phyloP scores from a whole-genome alignment of 2,888 invertebrate genomes.

The Shargacucullia verbasci region DNA sequence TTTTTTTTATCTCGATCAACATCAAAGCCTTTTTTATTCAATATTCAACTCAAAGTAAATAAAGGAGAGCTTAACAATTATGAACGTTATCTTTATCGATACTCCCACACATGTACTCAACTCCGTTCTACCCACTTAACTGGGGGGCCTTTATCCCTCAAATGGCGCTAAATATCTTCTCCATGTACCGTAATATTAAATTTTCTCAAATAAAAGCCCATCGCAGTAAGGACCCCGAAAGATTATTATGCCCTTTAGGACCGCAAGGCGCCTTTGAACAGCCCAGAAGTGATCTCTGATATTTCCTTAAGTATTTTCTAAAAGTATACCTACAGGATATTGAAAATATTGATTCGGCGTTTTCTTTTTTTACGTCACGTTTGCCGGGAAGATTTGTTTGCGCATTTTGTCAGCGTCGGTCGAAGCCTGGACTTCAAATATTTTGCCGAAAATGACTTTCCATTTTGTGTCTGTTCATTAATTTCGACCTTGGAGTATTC shows the following conservation, averaged over 20 bases:
- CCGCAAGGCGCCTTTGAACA: conserved; percentile 56
- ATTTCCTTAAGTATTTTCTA: conserved; percentile 61
- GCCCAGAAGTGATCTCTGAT: conserved; percentile 62
- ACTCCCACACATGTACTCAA: conserved; percentile 19
- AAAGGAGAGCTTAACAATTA: conserved; percentile 12
- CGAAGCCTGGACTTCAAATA: conserved; percentile 10
- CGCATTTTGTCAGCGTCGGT: conserved; percentile 29
- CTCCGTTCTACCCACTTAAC: conserved; percentile 25
- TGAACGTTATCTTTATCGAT: conserved; percentile 24
- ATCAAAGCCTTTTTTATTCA: no score
- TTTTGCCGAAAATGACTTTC: conserved; percentile 27
- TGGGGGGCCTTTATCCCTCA: conserved; percentile 36
- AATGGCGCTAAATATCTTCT: conserved; percentile 58
- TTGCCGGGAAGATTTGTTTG: conserved; percentile 44
- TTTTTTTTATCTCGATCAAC: no score
- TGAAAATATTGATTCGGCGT: conserved; percentile 59
- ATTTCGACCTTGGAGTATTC: conserved; percentile 11
- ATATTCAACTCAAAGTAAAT: conserved; percentile 2
- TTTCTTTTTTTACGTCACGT: conserved; percentile 33
- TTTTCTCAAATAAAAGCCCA: conserved; percentile 62
- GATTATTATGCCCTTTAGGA: conserved; percentile 60
- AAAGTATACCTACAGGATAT: conserved; percentile 59
- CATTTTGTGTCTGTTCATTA: conserved; percentile 35
- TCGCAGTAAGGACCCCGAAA: conserved; percentile 55
- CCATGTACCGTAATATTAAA: conserved; percentile 62